phyloP scores from a whole-genome alignment of 2,113 vertebrate species.

The Xiphorhynchus elegans region DNA sequence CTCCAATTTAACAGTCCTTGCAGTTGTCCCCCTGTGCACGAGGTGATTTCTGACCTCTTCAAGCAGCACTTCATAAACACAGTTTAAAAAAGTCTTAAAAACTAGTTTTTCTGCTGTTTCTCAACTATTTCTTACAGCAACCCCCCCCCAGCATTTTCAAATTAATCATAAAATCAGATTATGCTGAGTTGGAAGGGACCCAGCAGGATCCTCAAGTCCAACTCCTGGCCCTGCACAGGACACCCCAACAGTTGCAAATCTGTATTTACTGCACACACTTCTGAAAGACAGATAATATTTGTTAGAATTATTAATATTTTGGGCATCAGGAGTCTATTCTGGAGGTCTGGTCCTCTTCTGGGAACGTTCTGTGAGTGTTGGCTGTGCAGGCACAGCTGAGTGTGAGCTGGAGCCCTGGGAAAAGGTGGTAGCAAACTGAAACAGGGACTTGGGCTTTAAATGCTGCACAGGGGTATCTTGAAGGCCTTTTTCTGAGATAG shows the following conservation, averaged over 20 bases:
- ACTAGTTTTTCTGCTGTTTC: not conserved
- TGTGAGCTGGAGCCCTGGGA: accelerated
- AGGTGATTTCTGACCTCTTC: not conserved
- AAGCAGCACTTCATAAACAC: not conserved
- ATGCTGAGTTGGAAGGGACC: not conserved
- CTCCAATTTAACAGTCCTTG: not conserved
- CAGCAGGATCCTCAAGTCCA: not conserved
- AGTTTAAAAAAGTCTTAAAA: not conserved
- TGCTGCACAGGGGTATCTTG: not conserved
- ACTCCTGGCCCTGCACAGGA: not conserved
- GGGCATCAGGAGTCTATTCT: not conserved
- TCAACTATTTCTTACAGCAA: not conserved
- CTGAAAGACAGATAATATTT: not conserved
- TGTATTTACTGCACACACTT: not conserved
- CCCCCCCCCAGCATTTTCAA: not conserved
- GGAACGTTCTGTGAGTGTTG: not conserved
- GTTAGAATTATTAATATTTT: not conserved
- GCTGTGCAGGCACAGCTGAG: not conserved
- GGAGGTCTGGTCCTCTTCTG: not conserved
- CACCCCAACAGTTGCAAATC: not conserved
- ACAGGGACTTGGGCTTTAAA: not conserved
- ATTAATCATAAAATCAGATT: not conserved
- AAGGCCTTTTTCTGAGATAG: not conserved
- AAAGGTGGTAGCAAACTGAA: not conserved
- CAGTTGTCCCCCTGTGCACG: accelerated